These are phyloP conservation scores for Blennius ocellaris DNA, from an alignment of 2,113 vertebrate species.

Conservation along the genomic window DNA sequence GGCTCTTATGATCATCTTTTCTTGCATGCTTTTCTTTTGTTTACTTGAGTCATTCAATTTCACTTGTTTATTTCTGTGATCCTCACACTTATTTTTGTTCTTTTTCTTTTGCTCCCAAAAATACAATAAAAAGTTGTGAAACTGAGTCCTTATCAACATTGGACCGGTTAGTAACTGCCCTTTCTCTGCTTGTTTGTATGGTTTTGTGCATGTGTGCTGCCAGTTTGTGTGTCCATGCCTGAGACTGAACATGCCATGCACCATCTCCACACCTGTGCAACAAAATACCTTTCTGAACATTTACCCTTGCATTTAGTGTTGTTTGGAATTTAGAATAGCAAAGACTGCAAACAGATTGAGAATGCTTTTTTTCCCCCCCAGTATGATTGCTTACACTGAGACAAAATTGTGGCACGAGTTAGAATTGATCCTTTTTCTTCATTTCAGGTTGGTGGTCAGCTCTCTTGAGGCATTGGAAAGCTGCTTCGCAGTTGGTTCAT, in stretches of 20 bases:
- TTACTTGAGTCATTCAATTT: slow-evolving; percentile 84
- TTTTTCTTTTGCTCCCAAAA: slow-evolving; percentile 87
- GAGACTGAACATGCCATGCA: slow-evolving; percentile 65
- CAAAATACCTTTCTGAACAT: slow-evolving; percentile 19
- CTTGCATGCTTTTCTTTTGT: slow-evolving; percentile 83
- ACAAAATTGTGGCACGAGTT: not conserved
- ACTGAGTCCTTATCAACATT: slow-evolving; percentile 99
- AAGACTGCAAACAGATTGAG: slow-evolving; percentile 47
- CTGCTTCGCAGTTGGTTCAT: slow-evolving; percentile 95
- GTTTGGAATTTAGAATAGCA: slow-evolving; percentile 64
- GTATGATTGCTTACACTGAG: slow-evolving; percentile 5
- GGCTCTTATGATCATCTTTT: slow-evolving; percentile 81
- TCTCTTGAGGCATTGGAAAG: slow-evolving; percentile 98
- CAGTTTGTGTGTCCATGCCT: slow-evolving; percentile 71
- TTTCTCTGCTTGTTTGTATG: slow-evolving; percentile 79
- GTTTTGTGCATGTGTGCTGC: slow-evolving; percentile 76
- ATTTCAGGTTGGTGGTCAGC: slow-evolving; percentile 95
- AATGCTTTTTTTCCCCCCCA: slow-evolving; percentile 1
- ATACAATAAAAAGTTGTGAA: slow-evolving; percentile 94
- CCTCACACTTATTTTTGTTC: slow-evolving; percentile 86
- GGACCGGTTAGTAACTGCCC: slow-evolving; percentile 99
- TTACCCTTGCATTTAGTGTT: slow-evolving; percentile 62
- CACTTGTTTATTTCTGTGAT: slow-evolving; percentile 94
- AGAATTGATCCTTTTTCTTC: slow-evolving; percentile 30
- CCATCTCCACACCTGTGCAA: slow-evolving; percentile 57